These are phyloP conservation scores for Calephelis nemesis DNA, from an alignment of 1,140 invertebrate genomes.

Conservation along the genomic window DNA sequence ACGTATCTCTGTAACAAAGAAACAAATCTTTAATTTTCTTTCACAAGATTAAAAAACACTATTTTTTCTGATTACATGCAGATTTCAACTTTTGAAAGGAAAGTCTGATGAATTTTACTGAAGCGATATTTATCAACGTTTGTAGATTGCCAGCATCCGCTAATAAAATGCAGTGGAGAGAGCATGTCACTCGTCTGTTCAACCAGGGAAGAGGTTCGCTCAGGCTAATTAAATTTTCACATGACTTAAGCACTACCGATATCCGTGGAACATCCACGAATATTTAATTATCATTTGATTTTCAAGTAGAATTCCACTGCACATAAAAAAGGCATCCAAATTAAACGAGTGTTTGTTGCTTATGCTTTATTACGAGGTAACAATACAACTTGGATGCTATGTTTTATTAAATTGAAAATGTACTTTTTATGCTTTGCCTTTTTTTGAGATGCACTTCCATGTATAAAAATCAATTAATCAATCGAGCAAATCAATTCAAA, in stretches of 20 bases:
- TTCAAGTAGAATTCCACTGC: not conserved
- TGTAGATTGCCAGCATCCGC: not conserved
- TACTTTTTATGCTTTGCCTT: too few species aligned
- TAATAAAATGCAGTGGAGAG: conserved; percentile 8
- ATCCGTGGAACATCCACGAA: not conserved
- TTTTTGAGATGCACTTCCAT: too few species aligned
- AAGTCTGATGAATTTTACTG: not conserved
- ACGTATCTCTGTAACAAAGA: too few species aligned
- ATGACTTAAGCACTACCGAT: conserved; percentile 1
- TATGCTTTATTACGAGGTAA: too few species aligned
- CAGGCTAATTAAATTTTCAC: conserved; percentile 12
- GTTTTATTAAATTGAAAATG: too few species aligned
- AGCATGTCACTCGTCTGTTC: not conserved
- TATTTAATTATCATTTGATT: conserved; percentile 5
- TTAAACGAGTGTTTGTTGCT: too few species aligned
- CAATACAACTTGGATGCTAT: too few species aligned
- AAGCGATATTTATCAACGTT: not conserved
- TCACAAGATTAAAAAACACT: not conserved
- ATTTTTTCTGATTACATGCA: not conserved
- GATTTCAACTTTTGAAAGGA: not conserved
- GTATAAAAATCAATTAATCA: too few species aligned
- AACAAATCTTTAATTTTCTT: too few species aligned
- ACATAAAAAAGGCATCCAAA: too few species aligned
- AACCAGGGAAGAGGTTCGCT: not conserved
- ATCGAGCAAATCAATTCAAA: too few species aligned